Conservation (phyloP, 2,888 invertebrate species). For the Antheraea yamamai region DNA sequence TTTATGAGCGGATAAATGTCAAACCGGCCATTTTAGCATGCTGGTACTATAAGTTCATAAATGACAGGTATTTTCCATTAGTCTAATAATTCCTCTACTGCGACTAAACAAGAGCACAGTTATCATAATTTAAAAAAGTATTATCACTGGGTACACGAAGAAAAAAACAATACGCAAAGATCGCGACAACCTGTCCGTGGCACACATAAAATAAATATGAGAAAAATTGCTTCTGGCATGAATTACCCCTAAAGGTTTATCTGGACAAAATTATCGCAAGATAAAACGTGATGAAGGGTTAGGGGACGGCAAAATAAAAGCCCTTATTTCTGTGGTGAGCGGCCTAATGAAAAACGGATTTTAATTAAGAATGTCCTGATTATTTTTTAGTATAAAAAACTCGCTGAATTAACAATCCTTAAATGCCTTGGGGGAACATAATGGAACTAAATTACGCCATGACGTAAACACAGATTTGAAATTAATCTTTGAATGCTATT, state of each 20-base stretch:
- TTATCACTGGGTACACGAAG: background rate
- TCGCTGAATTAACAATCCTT: background rate
- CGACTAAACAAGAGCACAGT: background rate
- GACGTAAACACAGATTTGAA: background rate
- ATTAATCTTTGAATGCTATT: background rate
- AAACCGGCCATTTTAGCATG: too few relatives aligned
- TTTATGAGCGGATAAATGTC: too few relatives aligned
- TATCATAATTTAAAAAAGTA: background rate
- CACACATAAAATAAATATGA: conserved; percentile 14
- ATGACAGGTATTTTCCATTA: too few relatives aligned
- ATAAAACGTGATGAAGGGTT: conserved; percentile 23
- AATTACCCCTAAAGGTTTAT: conserved; percentile 21
- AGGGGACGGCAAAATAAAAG: conserved; percentile 18
- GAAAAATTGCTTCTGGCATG: conserved; percentile 10
- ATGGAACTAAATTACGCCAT: background rate
- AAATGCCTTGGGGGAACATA: background rate
- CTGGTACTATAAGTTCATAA: too few relatives aligned
- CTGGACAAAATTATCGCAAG: conserved; percentile 23
- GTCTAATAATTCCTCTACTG: background rate
- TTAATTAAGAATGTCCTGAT: conserved; percentile 20
- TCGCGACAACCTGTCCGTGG: conserved; percentile 4
- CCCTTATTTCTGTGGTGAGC: conserved; percentile 17
- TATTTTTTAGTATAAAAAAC: conserved; percentile 17
- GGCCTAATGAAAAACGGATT: conserved; percentile 21
- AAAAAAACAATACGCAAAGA: background rate